Percentiles rank a stretch among this genome's conserved stretches.
These are phyloP conservation scores for Oryzias sinensis DNA, from an alignment of 2,797 vertebrate species.

Conservation along the genomic window DNA sequence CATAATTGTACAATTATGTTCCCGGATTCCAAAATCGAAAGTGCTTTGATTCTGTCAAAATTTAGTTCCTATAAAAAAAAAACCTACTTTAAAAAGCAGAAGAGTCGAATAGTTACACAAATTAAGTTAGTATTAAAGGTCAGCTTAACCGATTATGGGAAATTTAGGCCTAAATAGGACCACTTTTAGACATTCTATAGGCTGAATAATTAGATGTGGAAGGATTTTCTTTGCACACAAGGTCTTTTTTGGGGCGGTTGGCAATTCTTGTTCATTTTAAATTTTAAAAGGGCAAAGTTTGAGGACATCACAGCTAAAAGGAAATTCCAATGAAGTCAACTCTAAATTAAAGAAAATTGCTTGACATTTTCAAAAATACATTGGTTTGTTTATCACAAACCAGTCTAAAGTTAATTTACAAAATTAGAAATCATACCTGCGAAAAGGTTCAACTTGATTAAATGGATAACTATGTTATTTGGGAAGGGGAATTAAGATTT, in stretches of 20 bases:
- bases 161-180: background rate
- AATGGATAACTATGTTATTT: background rate
- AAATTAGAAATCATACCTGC: background rate
- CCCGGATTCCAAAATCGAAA: too few species aligned
- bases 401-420: background rate
- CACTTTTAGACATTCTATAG: background rate
- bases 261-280: background rate
- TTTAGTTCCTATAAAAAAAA: too few species aligned
- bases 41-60: too few species aligned
- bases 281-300: conserved; percentile 5
- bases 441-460: background rate
- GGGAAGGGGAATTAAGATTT: background rate
- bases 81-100: too few species aligned
- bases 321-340: conserved; percentile 8
- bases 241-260: too few species aligned
- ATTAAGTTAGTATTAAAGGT: too few species aligned
- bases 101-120: too few species aligned
- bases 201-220: conserved; percentile 6
- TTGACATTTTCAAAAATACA: conserved; percentile 5
- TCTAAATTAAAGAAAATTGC: background rate
- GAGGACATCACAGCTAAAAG: conserved; percentile 1
- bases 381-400: conserved; percentile 1
- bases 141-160: background rate
- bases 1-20: too few species aligned
- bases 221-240: background rate